Evolutionary conservation across 2,113 vertebrate species (phyloP).

Genomic region (Ameiurus melas): DNA sequence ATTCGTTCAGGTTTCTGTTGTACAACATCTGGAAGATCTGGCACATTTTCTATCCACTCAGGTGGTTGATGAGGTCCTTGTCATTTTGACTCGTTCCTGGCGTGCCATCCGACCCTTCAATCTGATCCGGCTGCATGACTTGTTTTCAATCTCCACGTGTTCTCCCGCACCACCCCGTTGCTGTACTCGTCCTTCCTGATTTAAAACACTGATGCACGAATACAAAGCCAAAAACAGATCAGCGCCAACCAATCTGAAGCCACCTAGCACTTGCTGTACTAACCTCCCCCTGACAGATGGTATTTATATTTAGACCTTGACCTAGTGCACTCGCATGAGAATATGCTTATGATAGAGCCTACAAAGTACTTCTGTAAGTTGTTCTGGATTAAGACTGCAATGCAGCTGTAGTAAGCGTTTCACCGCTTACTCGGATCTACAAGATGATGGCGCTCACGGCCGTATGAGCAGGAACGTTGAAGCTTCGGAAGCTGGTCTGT

Average conservation of each 20-base stretch:
- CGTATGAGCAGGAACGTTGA: too few relatives aligned
- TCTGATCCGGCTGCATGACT: not conserved
- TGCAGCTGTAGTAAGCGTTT: too few relatives aligned
- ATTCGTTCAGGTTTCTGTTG: not conserved
- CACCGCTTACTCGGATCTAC: too few relatives aligned
- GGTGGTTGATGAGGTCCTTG: not conserved
- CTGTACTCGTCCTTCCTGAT: not conserved
- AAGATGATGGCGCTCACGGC: too few relatives aligned
- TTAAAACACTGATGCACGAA: not conserved
- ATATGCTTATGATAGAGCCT: not conserved
- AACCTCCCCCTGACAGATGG: not conserved
- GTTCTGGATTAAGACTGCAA: too few relatives aligned
- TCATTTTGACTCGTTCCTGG: not conserved
- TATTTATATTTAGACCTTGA: not conserved
- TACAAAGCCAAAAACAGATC: not conserved
- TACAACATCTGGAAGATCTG: constrained; percentile 37
- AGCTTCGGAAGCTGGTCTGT: too few relatives aligned
- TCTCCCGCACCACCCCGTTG: not conserved
- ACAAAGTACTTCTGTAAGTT: not conserved
- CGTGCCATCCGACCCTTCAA: not conserved
- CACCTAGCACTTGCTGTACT: not conserved
- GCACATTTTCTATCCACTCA: not conserved
- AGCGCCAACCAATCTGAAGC: not conserved
- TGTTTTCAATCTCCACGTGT: not conserved
- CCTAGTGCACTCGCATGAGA: not conserved